Conservation (phyloP, 1,140 invertebrate genomes). For the Leptinotarsa defecta region DNA sequence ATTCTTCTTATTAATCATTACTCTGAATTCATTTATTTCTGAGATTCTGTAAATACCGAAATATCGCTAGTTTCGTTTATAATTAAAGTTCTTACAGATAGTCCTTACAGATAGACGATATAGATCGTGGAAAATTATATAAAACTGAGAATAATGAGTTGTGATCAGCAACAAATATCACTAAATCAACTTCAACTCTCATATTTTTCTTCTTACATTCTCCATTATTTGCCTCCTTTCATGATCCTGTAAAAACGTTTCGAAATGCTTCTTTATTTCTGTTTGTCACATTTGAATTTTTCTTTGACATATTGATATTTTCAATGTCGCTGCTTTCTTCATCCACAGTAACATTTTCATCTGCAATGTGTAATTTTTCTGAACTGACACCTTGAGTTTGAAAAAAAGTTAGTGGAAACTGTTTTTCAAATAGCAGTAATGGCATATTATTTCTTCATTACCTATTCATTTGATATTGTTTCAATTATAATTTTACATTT, state of each 20-base stretch:
- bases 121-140: conserved; percentile 14
- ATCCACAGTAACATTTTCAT: neutral
- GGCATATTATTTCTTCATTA: neutral
- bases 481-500: too few relatives aligned
- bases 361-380: neutral
- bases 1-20: too few relatives aligned
- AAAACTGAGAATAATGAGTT: conserved; percentile 20
- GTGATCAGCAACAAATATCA: conserved; percentile 22
- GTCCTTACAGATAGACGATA: neutral
- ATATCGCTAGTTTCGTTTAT: conserved; percentile 32
- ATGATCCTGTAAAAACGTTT: neutral
- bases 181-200: conserved; percentile 15
- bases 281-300: neutral
- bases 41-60: neutral
- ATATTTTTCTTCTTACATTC: neutral
- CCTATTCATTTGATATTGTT: neutral
- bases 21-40: too few relatives aligned
- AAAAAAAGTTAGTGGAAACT: neutral
- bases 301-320: neutral
- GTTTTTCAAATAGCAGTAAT: neutral
- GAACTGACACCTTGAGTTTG: neutral
- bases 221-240: neutral
- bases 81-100: neutral
- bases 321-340: neutral
- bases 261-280: neutral